A percentile compares a stretch with the other conserved stretches of the same genome.
phyloP scores from a whole-genome alignment of 2,797 vertebrate species.

The Characodon lateralis region DNA sequence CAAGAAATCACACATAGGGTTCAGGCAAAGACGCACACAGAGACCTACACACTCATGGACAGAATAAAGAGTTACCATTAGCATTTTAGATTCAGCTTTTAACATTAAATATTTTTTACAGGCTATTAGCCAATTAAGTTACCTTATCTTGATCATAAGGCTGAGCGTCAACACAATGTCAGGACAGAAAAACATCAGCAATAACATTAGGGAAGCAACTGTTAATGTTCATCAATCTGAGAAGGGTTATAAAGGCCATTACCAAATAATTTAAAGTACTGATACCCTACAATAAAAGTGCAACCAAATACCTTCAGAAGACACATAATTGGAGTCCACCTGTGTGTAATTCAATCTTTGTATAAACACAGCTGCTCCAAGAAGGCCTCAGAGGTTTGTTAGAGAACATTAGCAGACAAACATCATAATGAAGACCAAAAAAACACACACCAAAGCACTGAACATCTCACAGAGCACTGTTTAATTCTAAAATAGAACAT shows the following conservation, averaged over 20 bases:
- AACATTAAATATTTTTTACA: neutral
- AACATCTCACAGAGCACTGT: neutral
- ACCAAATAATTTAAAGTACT: neutral
- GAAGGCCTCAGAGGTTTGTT: neutral
- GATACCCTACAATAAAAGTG: neutral
- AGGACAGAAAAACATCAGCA: neutral
- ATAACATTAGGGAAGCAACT: neutral
- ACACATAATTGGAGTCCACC: neutral
- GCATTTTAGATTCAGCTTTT: neutral
- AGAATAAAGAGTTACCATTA: neutral
- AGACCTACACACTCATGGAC: neutral
- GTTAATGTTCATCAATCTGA: neutral
- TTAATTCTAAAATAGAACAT: neutral
- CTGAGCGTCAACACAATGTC: neutral
- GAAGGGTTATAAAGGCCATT: neutral
- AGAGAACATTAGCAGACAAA: too few species aligned
- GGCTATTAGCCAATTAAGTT: neutral
- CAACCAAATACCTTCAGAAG: neutral
- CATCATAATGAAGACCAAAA: neutral
- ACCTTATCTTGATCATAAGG: neutral
- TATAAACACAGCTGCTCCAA: neutral
- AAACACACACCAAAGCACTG: neutral
- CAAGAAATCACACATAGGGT: neutral
- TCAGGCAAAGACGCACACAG: conserved; percentile 10
- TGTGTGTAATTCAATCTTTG: neutral